Evolutionary conservation across 2,113 vertebrate genomes (phyloP).

Genomic region (Phoxinus phoxinus): DNA sequence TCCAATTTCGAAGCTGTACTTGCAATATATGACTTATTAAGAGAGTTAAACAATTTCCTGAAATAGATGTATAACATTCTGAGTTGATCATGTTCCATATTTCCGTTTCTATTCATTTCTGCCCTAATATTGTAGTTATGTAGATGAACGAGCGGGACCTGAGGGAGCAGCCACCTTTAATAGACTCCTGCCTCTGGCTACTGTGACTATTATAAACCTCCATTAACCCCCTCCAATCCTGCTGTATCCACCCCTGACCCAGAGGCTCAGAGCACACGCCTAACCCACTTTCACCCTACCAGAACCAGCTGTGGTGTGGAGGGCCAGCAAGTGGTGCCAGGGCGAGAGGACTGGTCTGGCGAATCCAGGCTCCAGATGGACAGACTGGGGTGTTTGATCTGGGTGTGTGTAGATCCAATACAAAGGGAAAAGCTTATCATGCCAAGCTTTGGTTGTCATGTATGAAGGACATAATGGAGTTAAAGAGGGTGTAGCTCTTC

Average conservation of each 20-base stretch:
- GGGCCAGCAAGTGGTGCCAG: conserved; percentile 25
- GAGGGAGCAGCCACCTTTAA: conserved; percentile 43
- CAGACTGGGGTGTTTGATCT: conserved; percentile 10
- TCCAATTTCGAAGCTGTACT: not conserved
- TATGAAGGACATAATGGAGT: conserved; percentile 5
- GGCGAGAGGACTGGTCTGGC: not conserved
- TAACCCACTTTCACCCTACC: conserved; percentile 61
- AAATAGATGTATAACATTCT: not conserved
- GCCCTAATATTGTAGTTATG: conserved; percentile 24
- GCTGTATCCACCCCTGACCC: conserved; percentile 28
- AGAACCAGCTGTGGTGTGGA: conserved; percentile 52
- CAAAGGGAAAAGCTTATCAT: conserved; percentile 25
- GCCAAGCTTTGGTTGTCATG: not conserved
- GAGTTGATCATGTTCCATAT: conserved; percentile 22
- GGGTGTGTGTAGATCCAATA: conserved; percentile 3
- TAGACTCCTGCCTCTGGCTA: conserved; percentile 53
- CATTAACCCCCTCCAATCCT: conserved; percentile 48
- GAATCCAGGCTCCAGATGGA: conserved; percentile 20
- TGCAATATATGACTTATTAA: conserved; percentile 13
- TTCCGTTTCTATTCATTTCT: conserved; percentile 1
- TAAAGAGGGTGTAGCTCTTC: not conserved
- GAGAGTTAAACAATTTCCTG: not conserved
- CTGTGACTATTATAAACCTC: conserved; percentile 52
- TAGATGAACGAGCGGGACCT: conserved; percentile 18
- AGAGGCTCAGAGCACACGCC: conserved; percentile 27